These are phyloP conservation scores for Epirrita christyi DNA, from an alignment of 2,888 invertebrate species.

Conservation along the genomic window DNA sequence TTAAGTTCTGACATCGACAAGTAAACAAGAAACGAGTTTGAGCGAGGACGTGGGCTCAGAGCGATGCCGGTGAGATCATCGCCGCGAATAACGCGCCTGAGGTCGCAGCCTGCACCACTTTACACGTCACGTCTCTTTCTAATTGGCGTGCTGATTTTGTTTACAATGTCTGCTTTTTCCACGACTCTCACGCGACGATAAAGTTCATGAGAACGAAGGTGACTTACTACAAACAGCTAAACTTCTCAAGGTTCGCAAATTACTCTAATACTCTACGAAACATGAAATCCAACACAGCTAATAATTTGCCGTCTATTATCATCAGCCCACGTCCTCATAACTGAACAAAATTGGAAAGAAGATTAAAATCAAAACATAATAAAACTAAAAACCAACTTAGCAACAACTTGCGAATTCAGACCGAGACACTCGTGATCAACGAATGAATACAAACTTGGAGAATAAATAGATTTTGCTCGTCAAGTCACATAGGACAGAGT, in stretches of 20 bases:
- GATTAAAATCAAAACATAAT: constrained; percentile 13
- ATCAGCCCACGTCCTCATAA: constrained; percentile 23
- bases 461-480: constrained; percentile 12
- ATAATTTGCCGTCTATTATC: constrained; percentile 17
- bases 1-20: constrained; percentile 72
- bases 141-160: constrained; percentile 72
- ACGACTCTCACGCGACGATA: constrained; percentile 56
- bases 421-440: constrained; percentile 16
- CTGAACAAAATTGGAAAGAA: constrained; percentile 20
- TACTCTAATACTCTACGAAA: constrained; percentile 13
- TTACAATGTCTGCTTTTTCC: constrained; percentile 61
- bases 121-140: constrained; percentile 75
- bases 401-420: constrained; percentile 26
- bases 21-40: constrained; percentile 83
- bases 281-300: constrained; percentile 11
- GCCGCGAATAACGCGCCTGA: constrained; percentile 72
- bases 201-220: constrained; percentile 47
- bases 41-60: constrained; percentile 75
- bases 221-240: constrained; percentile 44
- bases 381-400: constrained; percentile 21
- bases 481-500: constrained; percentile 46
- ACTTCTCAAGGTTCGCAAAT: constrained; percentile 33
- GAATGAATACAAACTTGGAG: constrained; percentile 6
- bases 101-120: constrained; percentile 77
- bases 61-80: constrained; percentile 74